phyloP scores from a whole-genome alignment of 2,888 invertebrate genomes.

The Cantharis rustica region DNA sequence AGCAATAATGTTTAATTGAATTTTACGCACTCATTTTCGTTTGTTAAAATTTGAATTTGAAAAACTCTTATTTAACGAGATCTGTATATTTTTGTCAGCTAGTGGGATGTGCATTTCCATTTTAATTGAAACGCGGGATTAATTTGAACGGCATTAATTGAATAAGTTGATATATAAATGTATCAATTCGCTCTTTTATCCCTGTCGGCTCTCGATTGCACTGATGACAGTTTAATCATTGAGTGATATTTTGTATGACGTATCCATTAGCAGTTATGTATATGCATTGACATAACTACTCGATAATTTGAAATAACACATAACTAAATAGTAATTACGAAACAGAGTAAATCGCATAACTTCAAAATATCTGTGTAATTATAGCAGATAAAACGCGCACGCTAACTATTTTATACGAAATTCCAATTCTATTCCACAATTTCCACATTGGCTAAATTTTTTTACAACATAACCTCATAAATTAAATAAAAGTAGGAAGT shows the following conservation, averaged over 20 bases:
- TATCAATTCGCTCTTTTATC: constrained; percentile 22
- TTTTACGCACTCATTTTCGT: background rate
- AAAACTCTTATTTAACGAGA: background rate
- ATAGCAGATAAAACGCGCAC: background rate
- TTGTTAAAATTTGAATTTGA: background rate
- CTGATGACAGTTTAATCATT: constrained; percentile 40
- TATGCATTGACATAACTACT: constrained; percentile 30
- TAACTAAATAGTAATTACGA: background rate
- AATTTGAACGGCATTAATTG: constrained; percentile 26
- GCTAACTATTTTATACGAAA: background rate
- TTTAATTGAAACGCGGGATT: constrained; percentile 30
- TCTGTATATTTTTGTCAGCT: constrained; percentile 14
- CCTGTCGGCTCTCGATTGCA: constrained; percentile 26
- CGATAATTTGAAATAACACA: constrained; percentile 36
- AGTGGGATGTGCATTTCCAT: constrained; percentile 25
- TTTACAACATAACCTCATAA: background rate
- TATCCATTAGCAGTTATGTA: constrained; percentile 37
- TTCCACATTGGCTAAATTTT: background rate
- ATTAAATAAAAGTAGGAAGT: background rate
- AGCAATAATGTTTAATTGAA: constrained; percentile 5
- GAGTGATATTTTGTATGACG: constrained; percentile 39
- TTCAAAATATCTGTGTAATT: background rate
- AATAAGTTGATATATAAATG: constrained; percentile 27
- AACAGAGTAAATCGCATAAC: background rate
- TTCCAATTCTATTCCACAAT: background rate